Conservation (phyloP, 2,113 vertebrate genomes). For the Lagopus muta region DNA sequence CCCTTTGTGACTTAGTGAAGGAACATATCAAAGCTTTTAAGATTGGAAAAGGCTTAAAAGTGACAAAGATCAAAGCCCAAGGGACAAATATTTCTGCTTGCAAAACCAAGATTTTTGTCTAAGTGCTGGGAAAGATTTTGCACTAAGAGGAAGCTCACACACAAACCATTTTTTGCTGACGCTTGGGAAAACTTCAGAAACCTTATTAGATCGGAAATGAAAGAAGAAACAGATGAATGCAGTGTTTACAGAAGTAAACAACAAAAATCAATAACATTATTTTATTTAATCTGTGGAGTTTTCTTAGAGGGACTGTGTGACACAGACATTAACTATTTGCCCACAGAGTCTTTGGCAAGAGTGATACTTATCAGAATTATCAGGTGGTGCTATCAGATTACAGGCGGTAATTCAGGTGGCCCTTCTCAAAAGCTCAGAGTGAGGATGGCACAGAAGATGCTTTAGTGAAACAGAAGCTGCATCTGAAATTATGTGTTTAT, state of each 20-base stretch:
- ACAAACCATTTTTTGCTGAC: neutral
- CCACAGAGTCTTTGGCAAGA: neutral
- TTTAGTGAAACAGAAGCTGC: neutral
- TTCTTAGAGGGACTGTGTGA: neutral
- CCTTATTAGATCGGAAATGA: neutral
- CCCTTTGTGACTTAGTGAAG: neutral
- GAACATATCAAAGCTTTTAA: neutral
- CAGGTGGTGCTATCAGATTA: neutral
- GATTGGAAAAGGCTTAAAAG: neutral
- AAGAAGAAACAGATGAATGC: neutral
- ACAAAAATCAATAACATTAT: neutral
- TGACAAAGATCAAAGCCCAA: neutral
- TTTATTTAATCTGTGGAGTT: neutral
- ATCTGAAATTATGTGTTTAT: neutral
- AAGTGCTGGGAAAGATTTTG: neutral
- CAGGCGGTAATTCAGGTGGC: neutral
- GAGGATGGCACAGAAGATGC: neutral
- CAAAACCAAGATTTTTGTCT: neutral
- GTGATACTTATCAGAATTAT: neutral
- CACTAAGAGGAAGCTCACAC: neutral
- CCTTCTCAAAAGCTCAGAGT: neutral
- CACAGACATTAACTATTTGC: neutral
- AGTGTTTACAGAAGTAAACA: neutral
- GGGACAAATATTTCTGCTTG: neutral
- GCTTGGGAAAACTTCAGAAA: constrained; percentile 17